Conservation (phyloP, 2,113 vertebrate genomes). For the Circaetus gallicus region DNA sequence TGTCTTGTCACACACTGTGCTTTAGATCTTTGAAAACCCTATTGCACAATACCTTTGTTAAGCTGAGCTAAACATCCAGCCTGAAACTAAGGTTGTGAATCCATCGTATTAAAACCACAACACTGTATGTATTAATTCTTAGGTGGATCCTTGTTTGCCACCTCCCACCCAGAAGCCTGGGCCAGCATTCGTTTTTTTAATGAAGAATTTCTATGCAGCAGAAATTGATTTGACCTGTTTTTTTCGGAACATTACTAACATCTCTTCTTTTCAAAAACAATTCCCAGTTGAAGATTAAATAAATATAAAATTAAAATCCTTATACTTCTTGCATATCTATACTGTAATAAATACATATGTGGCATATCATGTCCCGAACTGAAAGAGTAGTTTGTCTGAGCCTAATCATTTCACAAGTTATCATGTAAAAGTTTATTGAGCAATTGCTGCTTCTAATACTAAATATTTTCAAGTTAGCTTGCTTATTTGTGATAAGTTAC, state of each 20-base stretch:
- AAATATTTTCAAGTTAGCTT: not conserved
- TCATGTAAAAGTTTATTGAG: not conserved
- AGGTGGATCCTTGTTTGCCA: not conserved
- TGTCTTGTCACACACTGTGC: not conserved
- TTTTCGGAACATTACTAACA: not conserved
- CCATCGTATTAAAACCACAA: fast-evolving
- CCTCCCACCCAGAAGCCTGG: fast-evolving
- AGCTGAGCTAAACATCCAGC: not conserved
- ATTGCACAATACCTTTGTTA: not conserved
- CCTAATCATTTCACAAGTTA: not conserved
- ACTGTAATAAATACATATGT: not conserved
- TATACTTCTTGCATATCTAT: not conserved
- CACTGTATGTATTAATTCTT: not conserved
- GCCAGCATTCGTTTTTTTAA: not conserved
- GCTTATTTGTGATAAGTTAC: not conserved
- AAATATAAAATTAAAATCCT: not conserved
- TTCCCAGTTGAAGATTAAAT: not conserved
- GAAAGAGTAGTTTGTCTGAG: not conserved
- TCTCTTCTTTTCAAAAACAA: not conserved
- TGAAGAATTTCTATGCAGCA: not conserved
- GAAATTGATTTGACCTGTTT: not conserved
- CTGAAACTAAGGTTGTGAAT: not conserved
- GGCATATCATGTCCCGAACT: not conserved
- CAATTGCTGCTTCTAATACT: not conserved
- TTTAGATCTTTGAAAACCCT: not conserved